A percentile compares a stretch with the other conserved stretches of the same genome.
These are phyloP conservation scores for Esox lucius DNA, from an alignment of 2,797 vertebrate species.

Conservation along the genomic window DNA sequence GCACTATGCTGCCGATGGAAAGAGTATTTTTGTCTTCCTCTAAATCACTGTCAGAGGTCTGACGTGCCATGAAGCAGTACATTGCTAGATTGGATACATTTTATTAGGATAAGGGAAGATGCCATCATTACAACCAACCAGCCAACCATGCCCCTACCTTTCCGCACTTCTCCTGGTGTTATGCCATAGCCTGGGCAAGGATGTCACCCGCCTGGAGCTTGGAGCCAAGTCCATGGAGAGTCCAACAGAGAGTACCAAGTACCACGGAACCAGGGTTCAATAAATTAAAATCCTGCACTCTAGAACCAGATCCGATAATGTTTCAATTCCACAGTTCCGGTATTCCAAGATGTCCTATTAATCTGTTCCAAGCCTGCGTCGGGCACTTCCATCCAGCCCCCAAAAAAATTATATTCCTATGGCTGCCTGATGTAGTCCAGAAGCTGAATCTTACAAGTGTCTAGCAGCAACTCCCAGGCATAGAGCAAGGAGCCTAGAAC, in stretches of 20 bases:
- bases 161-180: slow-evolving; percentile 26
- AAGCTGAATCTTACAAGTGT: slow-evolving; percentile 18
- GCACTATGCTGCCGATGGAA: neutral
- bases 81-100: neutral
- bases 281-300: neutral
- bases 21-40: neutral
- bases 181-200: neutral
- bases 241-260: neutral
- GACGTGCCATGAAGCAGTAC: neutral
- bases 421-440: slow-evolving; percentile 8
- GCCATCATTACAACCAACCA: slow-evolving; percentile 1
- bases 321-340: neutral
- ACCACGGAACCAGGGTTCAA: neutral
- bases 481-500: slow-evolving; percentile 43
- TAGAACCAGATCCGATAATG: neutral
- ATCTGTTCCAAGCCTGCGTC: neutral
- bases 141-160: slow-evolving; percentile 48
- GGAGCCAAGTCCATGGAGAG: neutral
- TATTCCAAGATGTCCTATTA: neutral
- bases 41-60: neutral
- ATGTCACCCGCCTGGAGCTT: slow-evolving; percentile 1
- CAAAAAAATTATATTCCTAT: slow-evolving; percentile 18
- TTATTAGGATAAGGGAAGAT: neutral
- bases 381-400: neutral
- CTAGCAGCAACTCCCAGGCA: slow-evolving; percentile 32